Evolutionary conservation across 1,140 invertebrate genomes (phyloP).

Genomic region (Nomia melanderi): DNA sequence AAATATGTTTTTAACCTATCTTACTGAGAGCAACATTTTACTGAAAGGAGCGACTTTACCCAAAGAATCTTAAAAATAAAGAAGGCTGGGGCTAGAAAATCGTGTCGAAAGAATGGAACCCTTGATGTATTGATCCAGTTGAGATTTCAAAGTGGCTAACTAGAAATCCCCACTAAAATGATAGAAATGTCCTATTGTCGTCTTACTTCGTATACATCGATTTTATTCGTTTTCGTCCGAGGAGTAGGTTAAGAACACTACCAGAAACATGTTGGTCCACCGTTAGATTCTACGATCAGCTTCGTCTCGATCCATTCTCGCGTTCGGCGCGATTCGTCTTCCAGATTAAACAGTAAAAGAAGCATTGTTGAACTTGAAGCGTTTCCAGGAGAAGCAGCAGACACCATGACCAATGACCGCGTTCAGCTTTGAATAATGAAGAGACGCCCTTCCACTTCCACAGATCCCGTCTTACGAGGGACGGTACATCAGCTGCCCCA

Average conservation of each 20-base stretch:
- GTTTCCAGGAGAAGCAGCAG: slow-evolving; percentile 36
- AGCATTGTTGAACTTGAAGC: slow-evolving; percentile 6
- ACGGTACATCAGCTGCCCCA: slow-evolving; percentile 27
- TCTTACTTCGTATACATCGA: no score
- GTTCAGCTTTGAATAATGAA: slow-evolving; percentile 76
- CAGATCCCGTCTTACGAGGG: slow-evolving; percentile 45
- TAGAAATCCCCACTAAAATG: no score
- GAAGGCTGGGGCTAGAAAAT: no score
- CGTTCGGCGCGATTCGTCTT: slow-evolving; percentile 14
- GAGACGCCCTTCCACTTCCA: slow-evolving; percentile 54
- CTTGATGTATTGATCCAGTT: no score
- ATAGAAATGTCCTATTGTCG: no score
- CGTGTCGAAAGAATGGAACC: no score
- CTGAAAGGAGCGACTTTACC: no score
- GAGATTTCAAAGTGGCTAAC: no score
- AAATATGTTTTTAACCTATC: no score
- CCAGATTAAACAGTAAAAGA: slow-evolving; percentile 41
- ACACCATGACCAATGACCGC: slow-evolving; percentile 72
- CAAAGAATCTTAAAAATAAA: no score
- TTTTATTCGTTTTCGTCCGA: no score
- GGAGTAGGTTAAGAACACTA: not conserved
- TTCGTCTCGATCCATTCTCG: slow-evolving; percentile 31
- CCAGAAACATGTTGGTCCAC: not conserved
- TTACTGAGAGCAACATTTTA: no score
- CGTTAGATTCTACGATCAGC: not conserved